Conservation (phyloP, 2,888 invertebrate species). For the Leucoma salicis region DNA sequence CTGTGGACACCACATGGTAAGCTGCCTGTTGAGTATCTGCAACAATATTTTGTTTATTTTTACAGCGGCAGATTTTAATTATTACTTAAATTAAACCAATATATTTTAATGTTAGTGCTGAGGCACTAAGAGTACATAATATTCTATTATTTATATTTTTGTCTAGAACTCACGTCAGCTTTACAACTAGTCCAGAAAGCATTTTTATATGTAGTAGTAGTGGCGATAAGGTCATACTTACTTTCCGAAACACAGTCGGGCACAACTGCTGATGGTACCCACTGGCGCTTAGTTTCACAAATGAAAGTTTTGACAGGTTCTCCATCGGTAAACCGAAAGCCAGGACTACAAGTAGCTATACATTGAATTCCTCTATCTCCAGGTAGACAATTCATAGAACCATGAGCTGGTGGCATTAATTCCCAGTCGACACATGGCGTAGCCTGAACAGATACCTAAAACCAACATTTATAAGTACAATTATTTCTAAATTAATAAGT, state of each 20-base stretch:
- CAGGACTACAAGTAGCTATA: slow-evolving; percentile 93
- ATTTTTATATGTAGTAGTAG: too few relatives aligned
- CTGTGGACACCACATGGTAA: slow-evolving; percentile 93
- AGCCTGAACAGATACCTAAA: slow-evolving; percentile 92
- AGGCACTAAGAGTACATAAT: too few relatives aligned
- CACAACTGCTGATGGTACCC: slow-evolving; percentile 94
- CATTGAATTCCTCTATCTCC: slow-evolving; percentile 93
- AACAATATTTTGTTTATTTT: slow-evolving; percentile 23
- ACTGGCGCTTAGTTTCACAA: slow-evolving; percentile 90
- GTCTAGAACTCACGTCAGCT: not conserved
- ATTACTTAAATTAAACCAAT: not conserved
- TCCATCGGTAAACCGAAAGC: slow-evolving; percentile 95
- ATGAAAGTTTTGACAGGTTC: slow-evolving; percentile 93
- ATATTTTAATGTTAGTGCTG: too few relatives aligned
- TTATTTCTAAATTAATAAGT: not conserved
- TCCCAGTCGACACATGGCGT: slow-evolving; percentile 98
- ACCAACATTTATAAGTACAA: slow-evolving; percentile 5
- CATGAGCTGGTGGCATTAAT: slow-evolving; percentile 93
- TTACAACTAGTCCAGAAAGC: too few relatives aligned
- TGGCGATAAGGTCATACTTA: slow-evolving; percentile 58
- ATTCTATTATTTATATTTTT: not conserved
- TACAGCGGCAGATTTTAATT: not conserved
- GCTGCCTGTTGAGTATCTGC: slow-evolving; percentile 96
- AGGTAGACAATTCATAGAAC: slow-evolving; percentile 92
- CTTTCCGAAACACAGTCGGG: slow-evolving; percentile 97